Percentiles rank a stretch among this genome's conserved stretches.
phyloP scores from a whole-genome alignment of 2,113 vertebrate genomes.

The Fulmarus glacialis region DNA sequence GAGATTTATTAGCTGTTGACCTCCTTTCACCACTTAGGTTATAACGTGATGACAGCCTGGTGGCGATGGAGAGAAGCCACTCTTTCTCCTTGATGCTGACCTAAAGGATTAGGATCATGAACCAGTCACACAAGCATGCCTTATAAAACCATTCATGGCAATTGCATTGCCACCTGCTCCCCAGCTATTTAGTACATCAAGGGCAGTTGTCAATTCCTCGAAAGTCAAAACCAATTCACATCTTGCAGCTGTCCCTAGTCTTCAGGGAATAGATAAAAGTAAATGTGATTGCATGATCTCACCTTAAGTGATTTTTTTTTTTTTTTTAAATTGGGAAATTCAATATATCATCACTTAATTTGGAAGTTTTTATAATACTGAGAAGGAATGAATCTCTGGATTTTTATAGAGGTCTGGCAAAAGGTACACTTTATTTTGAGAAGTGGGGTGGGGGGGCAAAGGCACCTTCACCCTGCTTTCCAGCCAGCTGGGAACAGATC shows the following conservation, averaged over 20 bases:
- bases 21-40: neutral
- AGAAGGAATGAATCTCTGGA: neutral
- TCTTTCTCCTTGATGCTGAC: constrained; percentile 28
- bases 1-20: constrained; percentile 53
- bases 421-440: neutral
- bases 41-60: constrained; percentile 24
- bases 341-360: neutral
- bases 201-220: neutral
- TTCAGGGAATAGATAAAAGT: neutral
- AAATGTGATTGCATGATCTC: neutral
- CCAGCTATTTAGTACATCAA: constrained; percentile 13
- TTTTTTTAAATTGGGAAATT: neutral
- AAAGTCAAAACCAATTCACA: constrained; percentile 14
- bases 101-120: constrained; percentile 39
- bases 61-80: neutral
- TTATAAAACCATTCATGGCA: neutral
- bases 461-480: fast-evolving
- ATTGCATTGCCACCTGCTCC: neutral
- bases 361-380: neutral
- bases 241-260: neutral
- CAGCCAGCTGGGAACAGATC: neutral
- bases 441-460: neutral
- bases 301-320: neutral
- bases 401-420: neutral
- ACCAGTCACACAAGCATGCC: neutral